These are phyloP conservation scores for Brenthis hecate DNA, from an alignment of 2,888 invertebrate genomes.

Conservation along the genomic window DNA sequence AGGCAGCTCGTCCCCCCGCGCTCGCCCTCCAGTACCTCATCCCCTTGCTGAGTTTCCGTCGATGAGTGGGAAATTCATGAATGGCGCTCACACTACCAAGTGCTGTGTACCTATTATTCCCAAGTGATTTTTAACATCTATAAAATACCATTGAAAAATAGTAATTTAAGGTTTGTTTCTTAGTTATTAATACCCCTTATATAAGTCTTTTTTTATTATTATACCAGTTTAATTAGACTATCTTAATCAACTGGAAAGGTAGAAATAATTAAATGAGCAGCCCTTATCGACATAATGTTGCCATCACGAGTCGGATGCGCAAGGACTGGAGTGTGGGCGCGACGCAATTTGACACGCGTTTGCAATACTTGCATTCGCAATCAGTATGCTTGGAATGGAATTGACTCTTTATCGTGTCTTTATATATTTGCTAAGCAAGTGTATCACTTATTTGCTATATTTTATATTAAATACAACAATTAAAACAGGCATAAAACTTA, in stretches of 20 bases:
- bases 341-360: slow-evolving; percentile 71
- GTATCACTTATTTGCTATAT: too few species aligned
- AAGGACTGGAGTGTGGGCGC: slow-evolving; percentile 58
- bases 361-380: slow-evolving; percentile 69
- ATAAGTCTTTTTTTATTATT: not conserved
- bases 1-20: slow-evolving; percentile 52
- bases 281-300: slow-evolving; percentile 39
- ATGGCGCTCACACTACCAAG: slow-evolving; percentile 61
- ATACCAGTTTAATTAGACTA: slow-evolving; percentile 6
- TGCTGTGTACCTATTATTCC: slow-evolving; percentile 17
- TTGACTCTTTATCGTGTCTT: slow-evolving; percentile 29
- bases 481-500: too few species aligned
- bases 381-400: slow-evolving; percentile 52
- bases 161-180: not conserved
- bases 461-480: too few species aligned
- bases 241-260: slow-evolving; percentile 11
- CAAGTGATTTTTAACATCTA: slow-evolving; percentile 24
- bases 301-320: slow-evolving; percentile 39
- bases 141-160: not conserved
- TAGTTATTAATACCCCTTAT: not conserved
- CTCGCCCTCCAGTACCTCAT: slow-evolving; percentile 47
- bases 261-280: slow-evolving; percentile 11
- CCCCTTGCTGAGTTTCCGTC: slow-evolving; percentile 47
- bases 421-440: slow-evolving; percentile 10
- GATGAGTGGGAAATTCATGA: slow-evolving; percentile 64